Evolutionary conservation across 1,140 invertebrate species (phyloP), one percentile per base, ranked within the genome.

Genomic region (Zaprionus nigranus): DNA sequence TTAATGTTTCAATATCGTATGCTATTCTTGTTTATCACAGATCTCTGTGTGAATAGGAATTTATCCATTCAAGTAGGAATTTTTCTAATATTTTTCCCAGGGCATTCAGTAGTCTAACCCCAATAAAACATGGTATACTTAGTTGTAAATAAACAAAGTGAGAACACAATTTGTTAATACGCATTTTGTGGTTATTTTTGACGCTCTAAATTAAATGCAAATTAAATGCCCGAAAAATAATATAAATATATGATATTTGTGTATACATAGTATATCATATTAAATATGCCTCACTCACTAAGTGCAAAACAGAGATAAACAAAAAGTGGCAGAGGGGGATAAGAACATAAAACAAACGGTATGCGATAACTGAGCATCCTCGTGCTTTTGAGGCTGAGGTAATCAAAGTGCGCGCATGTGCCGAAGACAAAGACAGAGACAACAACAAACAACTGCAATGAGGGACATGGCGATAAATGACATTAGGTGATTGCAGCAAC

Each of bases 381-480:
- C 3, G 30, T 34, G 5, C n/a, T 49, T 12, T 36, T 34, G 30
- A 34, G 9, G 12, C 5, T 24, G 28, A 9, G 22, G 24, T 60
- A 34, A 58, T 49, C 56, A 58, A 57, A 69, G 60, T 69, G 66
- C 65, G 65, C 65, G 65, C 57, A 60, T 60, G 65, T 51, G 54
- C 66, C 24, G n/a, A 67, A 49, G 38, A 26, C 58, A 28, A 43
- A 40, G 24, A 30, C n/a, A 43, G 38, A 22, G 58, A 38, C 38
- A 57, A 34, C 38, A 57, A 51, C 22, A 46, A 26, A 4, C 60
- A 30, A 26, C 4, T 22, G 1, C 60, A 30, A 38, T 15, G 38
- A 36, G 17, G 11, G 11, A 51, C 46, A 20, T 3, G 30, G 17
- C 46, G 9, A 34, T 20, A 58, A 34, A 34, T 38, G 26, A 26